Evolutionary conservation across 2,888 invertebrate genomes (phyloP).

Genomic region (Dione juno): DNA sequence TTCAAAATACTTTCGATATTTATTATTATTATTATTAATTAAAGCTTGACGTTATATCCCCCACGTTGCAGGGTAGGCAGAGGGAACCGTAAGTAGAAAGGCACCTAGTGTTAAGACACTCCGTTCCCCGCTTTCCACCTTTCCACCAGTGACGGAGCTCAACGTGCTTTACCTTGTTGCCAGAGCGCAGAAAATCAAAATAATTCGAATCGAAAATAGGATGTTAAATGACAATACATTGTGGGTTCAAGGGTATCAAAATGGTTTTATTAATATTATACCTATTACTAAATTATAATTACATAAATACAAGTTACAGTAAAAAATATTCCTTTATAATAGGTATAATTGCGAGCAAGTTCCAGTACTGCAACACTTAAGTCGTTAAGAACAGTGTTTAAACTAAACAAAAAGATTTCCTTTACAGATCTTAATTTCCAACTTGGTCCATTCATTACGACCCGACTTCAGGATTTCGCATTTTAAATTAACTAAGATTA

Average conservation of each 20-base stretch:
- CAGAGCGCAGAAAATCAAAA: background rate
- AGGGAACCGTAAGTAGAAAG: too few relatives aligned
- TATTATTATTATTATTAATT: background rate
- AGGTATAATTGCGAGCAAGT: constrained; percentile 17
- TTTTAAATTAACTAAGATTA: constrained; percentile 46
- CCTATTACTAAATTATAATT: background rate
- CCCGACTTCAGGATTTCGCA: constrained; percentile 44
- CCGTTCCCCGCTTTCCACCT: too few relatives aligned
- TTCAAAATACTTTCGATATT: background rate
- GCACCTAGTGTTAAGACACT: too few relatives aligned
- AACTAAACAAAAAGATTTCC: constrained; percentile 37
- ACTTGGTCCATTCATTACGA: constrained; percentile 44
- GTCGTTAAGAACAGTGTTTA: constrained; percentile 27
- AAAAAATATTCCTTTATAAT: background rate
- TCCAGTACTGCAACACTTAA: constrained; percentile 16
- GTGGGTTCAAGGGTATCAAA: too few relatives aligned
- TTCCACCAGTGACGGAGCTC: too few relatives aligned
- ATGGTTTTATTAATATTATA: too few relatives aligned
- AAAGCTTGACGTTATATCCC: too few relatives aligned
- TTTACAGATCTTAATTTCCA: constrained; percentile 45
- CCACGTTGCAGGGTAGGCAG: too few relatives aligned
- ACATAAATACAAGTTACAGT: background rate
- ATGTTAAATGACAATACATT: too few relatives aligned
- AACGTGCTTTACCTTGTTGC: too few relatives aligned
- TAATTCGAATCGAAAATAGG: too few relatives aligned